These are phyloP conservation scores for Lasioglossum vierecki DNA, from an alignment of 2,888 invertebrate species.

Conservation along the genomic window DNA sequence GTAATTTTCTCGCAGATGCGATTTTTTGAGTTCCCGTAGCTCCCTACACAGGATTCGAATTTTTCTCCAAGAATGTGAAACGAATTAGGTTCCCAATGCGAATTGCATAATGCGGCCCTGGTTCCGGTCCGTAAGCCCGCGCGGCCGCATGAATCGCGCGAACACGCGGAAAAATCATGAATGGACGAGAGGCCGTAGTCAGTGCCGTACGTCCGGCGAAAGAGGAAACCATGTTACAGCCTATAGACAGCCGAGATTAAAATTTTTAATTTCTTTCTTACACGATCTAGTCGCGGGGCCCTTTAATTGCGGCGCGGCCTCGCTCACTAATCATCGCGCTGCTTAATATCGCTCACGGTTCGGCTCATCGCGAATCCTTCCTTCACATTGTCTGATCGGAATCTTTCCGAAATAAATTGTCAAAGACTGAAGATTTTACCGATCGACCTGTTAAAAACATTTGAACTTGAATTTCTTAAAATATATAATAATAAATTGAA, in stretches of 20 bases:
- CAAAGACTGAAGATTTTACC: neutral
- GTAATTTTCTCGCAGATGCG: neutral
- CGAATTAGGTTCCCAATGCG: neutral
- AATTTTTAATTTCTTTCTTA: constrained; percentile 35
- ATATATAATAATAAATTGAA: neutral
- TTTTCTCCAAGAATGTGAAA: neutral
- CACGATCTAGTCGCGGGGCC: neutral
- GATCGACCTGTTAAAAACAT: neutral
- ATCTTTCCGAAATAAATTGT: neutral
- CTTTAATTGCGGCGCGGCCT: constrained; percentile 10
- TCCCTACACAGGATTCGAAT: neutral
- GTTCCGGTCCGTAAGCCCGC: constrained; percentile 50
- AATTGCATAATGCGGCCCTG: neutral
- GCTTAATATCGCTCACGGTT: neutral
- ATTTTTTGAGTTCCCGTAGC: neutral
- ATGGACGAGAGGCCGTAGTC: constrained; percentile 47
- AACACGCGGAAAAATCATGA: constrained; percentile 59
- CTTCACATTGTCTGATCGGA: neutral
- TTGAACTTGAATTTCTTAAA: too few relatives aligned
- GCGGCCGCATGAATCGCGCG: constrained; percentile 47
- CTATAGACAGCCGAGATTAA: constrained; percentile 24
- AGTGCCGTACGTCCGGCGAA: constrained; percentile 16
- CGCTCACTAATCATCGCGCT: constrained; percentile 30
- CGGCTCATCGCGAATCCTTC: neutral
- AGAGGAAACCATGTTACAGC: constrained; percentile 42